Evolutionary conservation across 2,797 vertebrate genomes (phyloP), one percentile per base, ranked within the genome.

Genomic region (Enteromius paludinosus): DNA sequence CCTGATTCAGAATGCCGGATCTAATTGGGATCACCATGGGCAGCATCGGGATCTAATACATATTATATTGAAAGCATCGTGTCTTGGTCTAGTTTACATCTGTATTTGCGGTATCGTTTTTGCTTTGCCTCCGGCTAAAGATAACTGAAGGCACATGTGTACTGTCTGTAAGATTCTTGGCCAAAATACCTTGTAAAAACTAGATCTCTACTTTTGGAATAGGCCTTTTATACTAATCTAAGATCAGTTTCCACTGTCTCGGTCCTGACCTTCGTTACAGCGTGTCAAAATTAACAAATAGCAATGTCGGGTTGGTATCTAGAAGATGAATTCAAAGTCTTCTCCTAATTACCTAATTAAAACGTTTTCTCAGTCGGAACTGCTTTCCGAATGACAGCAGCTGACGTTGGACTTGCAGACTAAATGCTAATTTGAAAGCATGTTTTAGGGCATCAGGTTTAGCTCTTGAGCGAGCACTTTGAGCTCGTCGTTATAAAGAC

Each of bases 1-100:
- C 23, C 83, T 80, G 73, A 86, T 82, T 80, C 61, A 77, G 52
- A 79, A 59, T 8, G 35, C 80, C 77, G 78, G 82, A 81, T 71
- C 77, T 75, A 49, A 62, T 62, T 17, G 54, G 25, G 25, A 59
- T 71, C 20, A 71, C 14, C 28, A 71, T 61, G 52, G 45, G 66
- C 78, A 79, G 70, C 65, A 70, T 79, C 14, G 3, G 61, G 41
- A 45, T 80, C 68, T 81, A 74, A 74, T 75, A 79, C 59, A 75
- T 75, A 38, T 49, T 47, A 75, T 74, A 47, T 30, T 78, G 45
- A 54, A 69, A 74, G 47, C 82, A 78, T 79, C 28, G 64, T 23
- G 47, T 73, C 25, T 72, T 54, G 45, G n/a, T 79, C 61, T 78
- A 83, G 79, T 83, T 82, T 84, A 77, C 18, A 69, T 77, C 28